Percentiles rank a stretch among this genome's conserved stretches.
Conservation (phyloP, 2,797 vertebrate species). For the Lithobates pipiens region DNA sequence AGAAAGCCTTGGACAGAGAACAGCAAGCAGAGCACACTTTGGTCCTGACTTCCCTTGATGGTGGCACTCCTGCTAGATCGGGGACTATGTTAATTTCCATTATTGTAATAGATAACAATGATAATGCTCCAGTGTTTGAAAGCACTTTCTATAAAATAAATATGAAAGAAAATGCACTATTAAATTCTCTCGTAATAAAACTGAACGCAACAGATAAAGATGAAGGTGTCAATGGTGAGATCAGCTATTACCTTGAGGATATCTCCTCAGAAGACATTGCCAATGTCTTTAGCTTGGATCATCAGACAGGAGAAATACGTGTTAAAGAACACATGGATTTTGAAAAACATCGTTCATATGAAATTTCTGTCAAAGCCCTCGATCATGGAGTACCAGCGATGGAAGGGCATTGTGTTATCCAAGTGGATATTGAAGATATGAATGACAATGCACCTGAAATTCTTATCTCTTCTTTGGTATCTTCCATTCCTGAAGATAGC, state of each 20-base stretch:
- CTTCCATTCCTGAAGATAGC: constrained; percentile 85
- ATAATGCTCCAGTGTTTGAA: constrained; percentile 88
- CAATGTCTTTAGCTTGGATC: constrained; percentile 35
- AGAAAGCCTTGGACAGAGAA: constrained; percentile 81
- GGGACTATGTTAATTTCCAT: constrained; percentile 87
- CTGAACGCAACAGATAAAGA: constrained; percentile 73
- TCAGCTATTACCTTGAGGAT: constrained; percentile 74
- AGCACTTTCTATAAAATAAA: constrained; percentile 71
- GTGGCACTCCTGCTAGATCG: constrained; percentile 87
- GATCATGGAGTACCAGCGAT: constrained; percentile 90
- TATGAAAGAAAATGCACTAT: constrained; percentile 68
- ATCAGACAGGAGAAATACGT: constrained; percentile 70
- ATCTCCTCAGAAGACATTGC: constrained; percentile 44
- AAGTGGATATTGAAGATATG: constrained; percentile 83
- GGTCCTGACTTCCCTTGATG: constrained; percentile 89
- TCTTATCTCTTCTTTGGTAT: constrained; percentile 68
- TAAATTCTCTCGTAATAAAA: constrained; percentile 71
- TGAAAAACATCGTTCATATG: constrained; percentile 79
- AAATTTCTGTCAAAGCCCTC: constrained; percentile 78
- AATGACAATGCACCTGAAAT: constrained; percentile 81
- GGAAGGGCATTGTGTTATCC: constrained; percentile 93
- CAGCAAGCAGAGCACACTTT: constrained; percentile 84
- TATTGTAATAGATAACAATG: constrained; percentile 89
- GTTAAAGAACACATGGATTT: constrained; percentile 89
- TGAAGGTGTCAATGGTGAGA: constrained; percentile 71